Evolutionary conservation across 2,888 invertebrate species (phyloP), one percentile per base, ranked within the genome.

Genomic region (Syritta pipiens): DNA sequence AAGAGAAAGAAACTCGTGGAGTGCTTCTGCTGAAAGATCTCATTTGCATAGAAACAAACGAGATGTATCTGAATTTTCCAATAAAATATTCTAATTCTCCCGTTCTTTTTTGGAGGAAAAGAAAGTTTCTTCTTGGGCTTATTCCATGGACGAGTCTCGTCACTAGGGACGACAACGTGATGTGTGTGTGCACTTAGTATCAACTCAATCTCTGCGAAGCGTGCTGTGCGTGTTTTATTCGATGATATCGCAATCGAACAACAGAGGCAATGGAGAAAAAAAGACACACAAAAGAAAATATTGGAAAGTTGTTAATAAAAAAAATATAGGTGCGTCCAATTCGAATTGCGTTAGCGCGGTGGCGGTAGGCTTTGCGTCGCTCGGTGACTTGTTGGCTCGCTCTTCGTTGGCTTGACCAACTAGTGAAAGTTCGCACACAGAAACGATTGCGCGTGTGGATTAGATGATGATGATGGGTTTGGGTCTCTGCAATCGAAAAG

Each of bases 231-330:
- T 48, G 14, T 26, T 10, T 28, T 4, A 24, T 46, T 46, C 10
- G 19, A 44, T 51, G 51, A n/a, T 37, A 60, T 42, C 49, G 42
- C 59, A 60, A 53, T 51, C 51, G 35, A 51, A 3, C 12, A 9
- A 44, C 22, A 46, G 37, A 42, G 22, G 55, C 24, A 55, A 12
- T 14, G 44, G 14, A 32, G 14, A 57, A 42, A 40, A 48, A 44
- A 59, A 63, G n/a, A n/a, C n/a, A n/a, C n/a, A n/a, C n/a, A 42
- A 40, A 28, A 51, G 59, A 63, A 60, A 60, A 59, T 10, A 60
- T 72, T 77, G 72, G 77, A 77, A 77, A 77, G 77, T 77, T 72
- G 72, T 72, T 60, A 72, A 59, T 71, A 69, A 51, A 32, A n/a
- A n/a, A 72, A 72, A 67, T 59, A 59, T 60, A 77, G 72, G 77